A percentile compares a stretch with the other conserved stretches of the same genome.
Conservation (phyloP, 1,140 invertebrate genomes). For the Drosophila virilis region DNA sequence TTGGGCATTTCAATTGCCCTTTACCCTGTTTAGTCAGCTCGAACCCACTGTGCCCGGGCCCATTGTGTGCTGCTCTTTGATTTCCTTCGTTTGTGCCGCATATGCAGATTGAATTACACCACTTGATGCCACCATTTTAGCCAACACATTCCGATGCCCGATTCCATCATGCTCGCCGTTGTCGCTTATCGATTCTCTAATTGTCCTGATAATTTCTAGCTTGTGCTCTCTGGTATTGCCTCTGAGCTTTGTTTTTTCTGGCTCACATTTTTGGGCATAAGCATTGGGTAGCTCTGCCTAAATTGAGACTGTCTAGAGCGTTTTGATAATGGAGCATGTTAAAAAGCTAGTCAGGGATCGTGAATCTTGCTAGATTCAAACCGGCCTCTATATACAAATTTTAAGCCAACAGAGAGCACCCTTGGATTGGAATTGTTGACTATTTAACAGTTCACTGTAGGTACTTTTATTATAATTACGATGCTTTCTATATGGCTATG, state of each 20-base stretch:
- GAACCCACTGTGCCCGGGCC: background rate
- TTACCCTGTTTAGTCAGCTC: background rate
- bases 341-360: background rate
- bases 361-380: background rate
- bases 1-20: conserved; percentile 50
- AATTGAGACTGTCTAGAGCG: conserved; percentile 17
- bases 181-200: conserved; percentile 48
- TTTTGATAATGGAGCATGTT: background rate
- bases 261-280: no score
- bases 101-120: conserved; percentile 78
- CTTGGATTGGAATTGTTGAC: no score
- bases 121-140: conserved; percentile 61
- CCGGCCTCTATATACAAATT: background rate
- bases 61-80: conserved; percentile 47
- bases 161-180: conserved; percentile 9
- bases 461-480: no score
- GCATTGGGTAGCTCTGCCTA: background rate
- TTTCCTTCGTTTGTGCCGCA: conserved; percentile 55
- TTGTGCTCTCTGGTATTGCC: background rate
- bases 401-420: background rate
- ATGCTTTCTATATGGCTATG: no score
- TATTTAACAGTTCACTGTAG: no score
- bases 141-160: conserved; percentile 17
- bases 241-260: no score
- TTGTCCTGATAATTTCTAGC: conserved; percentile 66